Evolutionary conservation across 2,888 invertebrate species (phyloP).

Genomic region (Mimachlamys varia): DNA sequence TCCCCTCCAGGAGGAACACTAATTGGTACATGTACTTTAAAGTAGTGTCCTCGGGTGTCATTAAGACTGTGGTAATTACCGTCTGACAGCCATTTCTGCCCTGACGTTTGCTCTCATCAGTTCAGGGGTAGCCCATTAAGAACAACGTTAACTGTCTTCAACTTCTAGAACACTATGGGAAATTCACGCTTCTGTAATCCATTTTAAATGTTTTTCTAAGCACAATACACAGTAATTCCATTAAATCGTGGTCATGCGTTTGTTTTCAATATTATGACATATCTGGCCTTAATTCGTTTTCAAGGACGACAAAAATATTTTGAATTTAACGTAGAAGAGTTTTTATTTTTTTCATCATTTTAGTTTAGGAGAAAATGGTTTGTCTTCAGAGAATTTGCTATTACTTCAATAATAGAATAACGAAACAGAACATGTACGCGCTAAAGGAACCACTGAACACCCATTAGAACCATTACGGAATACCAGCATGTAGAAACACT

Average conservation of each 20-base stretch:
- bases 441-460: background rate
- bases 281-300: background rate
- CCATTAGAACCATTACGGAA: background rate
- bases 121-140: background rate
- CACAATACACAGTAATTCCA: background rate
- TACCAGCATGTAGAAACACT: conserved; percentile 3
- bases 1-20: background rate
- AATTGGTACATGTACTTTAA: background rate
- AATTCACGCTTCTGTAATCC: conserved; percentile 7
- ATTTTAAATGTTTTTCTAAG: background rate
- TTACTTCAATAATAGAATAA: background rate
- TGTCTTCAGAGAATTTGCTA: background rate
- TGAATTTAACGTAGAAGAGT: background rate
- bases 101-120: background rate
- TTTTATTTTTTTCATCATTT: background rate
- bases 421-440: background rate
- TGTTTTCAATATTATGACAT: background rate
- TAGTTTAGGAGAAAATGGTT: background rate
- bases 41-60: background rate
- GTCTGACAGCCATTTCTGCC: background rate
- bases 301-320: background rate
- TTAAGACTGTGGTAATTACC: background rate
- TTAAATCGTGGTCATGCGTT: background rate
- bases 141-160: background rate
- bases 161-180: background rate